Conservation (phyloP, 1,140 invertebrate genomes). For the Metaphire vulgaris region DNA sequence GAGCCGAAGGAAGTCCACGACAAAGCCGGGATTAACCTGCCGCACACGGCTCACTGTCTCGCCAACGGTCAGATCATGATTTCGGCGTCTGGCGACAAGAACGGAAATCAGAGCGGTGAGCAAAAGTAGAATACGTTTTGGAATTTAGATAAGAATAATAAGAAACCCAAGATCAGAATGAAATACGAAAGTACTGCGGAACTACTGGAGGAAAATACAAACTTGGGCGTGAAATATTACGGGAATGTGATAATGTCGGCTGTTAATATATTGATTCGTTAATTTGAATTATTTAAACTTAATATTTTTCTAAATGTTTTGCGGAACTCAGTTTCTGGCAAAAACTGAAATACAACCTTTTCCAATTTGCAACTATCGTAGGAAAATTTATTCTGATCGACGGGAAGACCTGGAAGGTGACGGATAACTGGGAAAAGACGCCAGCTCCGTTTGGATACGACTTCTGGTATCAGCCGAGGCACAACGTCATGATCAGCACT, state of each 20-base stretch:
- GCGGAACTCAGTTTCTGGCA: not conserved
- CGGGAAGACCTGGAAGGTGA: constrained; percentile 67
- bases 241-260: too few species aligned
- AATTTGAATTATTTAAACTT: too few species aligned
- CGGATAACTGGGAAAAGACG: constrained; percentile 55
- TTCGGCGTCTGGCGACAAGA: constrained; percentile 76
- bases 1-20: not conserved
- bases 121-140: not conserved
- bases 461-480: constrained; percentile 93
- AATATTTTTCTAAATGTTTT: too few species aligned
- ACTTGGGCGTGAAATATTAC: too few species aligned
- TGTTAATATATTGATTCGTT: too few species aligned
- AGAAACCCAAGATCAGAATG: too few species aligned
- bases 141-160: too few species aligned
- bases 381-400: constrained; percentile 88
- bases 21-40: constrained; percentile 58
- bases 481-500: constrained; percentile 78
- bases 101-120: constrained; percentile 50
- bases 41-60: constrained; percentile 89
- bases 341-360: not conserved
- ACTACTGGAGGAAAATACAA: too few species aligned
- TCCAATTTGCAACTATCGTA: constrained; percentile 26
- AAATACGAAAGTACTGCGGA: too few species aligned
- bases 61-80: constrained; percentile 88
- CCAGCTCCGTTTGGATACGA: constrained; percentile 57